phyloP scores from a whole-genome alignment of 1,140 invertebrate genomes.

The Odontomachus brunneus region DNA sequence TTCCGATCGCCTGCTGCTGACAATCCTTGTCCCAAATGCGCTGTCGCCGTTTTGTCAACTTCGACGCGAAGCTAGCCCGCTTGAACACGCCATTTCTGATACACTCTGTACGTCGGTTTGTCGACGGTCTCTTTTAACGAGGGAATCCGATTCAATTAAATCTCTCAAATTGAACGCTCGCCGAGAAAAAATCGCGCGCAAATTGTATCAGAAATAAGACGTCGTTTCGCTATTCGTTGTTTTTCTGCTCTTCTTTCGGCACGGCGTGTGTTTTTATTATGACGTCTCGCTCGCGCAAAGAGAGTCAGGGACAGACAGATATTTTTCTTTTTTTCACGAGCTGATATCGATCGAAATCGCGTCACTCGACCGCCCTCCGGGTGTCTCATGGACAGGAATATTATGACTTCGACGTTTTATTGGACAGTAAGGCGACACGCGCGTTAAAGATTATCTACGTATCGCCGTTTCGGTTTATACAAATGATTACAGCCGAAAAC shows the following conservation, averaged over 20 bases:
- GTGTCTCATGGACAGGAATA: constrained; percentile 10
- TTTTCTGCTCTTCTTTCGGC: background rate
- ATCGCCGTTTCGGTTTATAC: constrained; percentile 25
- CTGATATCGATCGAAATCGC: constrained; percentile 40
- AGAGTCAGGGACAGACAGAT: constrained; percentile 17
- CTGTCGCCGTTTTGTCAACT: no score
- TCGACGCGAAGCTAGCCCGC: no score
- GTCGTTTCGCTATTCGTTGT: background rate
- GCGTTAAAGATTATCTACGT: constrained; percentile 33
- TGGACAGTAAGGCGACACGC: constrained; percentile 11
- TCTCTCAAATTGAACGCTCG: background rate
- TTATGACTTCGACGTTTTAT: constrained; percentile 36
- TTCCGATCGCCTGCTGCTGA: no score
- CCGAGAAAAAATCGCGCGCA: background rate
- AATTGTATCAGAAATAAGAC: constrained; percentile 25
- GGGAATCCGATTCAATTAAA: background rate
- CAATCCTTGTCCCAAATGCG: no score
- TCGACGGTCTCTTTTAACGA: background rate
- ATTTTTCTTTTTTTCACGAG: constrained; percentile 33
- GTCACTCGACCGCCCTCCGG: constrained; percentile 13
- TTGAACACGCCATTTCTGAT: background rate
- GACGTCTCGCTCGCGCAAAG: background rate
- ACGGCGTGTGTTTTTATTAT: background rate
- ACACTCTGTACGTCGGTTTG: background rate
- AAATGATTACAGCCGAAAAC: constrained; percentile 42